Percentiles rank a stretch among this genome's conserved stretches.
phyloP scores from a whole-genome alignment of 2,113 vertebrate genomes.

The Anolis sagrei region DNA sequence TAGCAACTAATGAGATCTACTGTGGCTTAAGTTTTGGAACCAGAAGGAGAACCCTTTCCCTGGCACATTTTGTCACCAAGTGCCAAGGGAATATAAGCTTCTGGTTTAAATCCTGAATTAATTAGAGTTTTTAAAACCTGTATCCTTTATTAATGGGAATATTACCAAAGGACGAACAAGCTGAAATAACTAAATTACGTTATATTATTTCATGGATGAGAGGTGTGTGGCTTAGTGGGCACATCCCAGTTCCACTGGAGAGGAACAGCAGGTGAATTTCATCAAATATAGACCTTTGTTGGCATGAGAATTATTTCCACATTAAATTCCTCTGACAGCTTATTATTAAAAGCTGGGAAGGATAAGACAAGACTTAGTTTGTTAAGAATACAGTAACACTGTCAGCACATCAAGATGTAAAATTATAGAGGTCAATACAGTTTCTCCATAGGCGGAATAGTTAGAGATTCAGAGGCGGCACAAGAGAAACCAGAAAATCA shows the following conservation, averaged over 20 bases:
- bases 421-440: slow-evolving; percentile 2
- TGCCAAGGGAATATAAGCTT: slow-evolving; percentile 6
- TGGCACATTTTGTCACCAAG: not conserved
- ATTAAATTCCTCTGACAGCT: slow-evolving; percentile 7
- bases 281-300: not conserved
- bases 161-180: slow-evolving; percentile 16
- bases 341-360: slow-evolving; percentile 14
- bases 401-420: not conserved
- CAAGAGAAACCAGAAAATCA: too few species aligned
- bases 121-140: slow-evolving; percentile 7
- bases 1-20: not conserved
- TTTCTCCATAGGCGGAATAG: not conserved
- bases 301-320: not conserved
- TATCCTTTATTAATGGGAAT: slow-evolving; percentile 26
- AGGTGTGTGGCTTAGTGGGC: not conserved
- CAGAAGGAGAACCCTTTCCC: too few species aligned
- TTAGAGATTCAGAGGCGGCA: not conserved
- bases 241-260: not conserved
- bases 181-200: slow-evolving; percentile 35
- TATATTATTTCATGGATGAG: slow-evolving; percentile 14
- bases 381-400: not conserved
- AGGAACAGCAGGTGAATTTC: not conserved
- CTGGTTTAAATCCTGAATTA: not conserved
- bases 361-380: not conserved
- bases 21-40: not conserved